phyloP scores from a whole-genome alignment of 2,797 vertebrate species.

The Alauda arvensis region DNA sequence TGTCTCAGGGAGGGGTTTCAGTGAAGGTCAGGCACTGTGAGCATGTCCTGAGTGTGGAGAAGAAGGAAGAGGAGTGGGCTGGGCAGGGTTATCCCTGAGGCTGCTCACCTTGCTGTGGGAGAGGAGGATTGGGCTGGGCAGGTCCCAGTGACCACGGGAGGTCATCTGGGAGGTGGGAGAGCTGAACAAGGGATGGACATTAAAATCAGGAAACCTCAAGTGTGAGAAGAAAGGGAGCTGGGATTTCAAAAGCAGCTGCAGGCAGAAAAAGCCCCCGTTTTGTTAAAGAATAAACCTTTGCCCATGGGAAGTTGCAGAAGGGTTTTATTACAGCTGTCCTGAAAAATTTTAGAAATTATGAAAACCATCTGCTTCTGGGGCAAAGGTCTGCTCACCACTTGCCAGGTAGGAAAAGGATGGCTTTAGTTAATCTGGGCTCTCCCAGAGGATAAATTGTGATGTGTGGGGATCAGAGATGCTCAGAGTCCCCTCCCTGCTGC shows the following conservation, averaged over 20 bases:
- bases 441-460: neutral
- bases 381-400: rapidly evolving
- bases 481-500: neutral
- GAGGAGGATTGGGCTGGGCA: neutral
- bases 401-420: neutral
- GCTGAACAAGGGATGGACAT: neutral
- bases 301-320: neutral
- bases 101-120: neutral
- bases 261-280: rapidly evolving
- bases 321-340: neutral
- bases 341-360: neutral
- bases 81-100: neutral
- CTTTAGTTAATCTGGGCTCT: neutral
- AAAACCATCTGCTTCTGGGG: neutral
- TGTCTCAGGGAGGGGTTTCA: neutral
- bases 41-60: neutral
- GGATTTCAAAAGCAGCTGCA: neutral
- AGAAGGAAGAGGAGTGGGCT: neutral
- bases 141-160: neutral
- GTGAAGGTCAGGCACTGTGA: rapidly evolving
- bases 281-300: neutral
- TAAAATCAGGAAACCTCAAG: neutral
- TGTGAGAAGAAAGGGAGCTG: neutral
- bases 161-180: neutral
- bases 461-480: neutral